Conservation (phyloP, 2,888 invertebrate genomes). For the Volucella inflata region DNA sequence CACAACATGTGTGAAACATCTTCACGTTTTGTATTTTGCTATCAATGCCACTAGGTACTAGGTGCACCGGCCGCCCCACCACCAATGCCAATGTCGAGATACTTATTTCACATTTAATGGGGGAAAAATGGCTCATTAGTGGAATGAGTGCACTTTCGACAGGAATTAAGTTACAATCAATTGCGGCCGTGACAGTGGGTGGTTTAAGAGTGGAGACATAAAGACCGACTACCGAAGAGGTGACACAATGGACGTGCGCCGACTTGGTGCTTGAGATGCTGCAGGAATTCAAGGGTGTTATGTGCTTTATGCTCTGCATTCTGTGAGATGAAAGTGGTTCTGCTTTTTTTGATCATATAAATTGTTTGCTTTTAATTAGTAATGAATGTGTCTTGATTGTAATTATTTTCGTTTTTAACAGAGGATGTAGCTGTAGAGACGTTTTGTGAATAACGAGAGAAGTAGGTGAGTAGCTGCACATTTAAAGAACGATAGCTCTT, state of each 20-base stretch:
- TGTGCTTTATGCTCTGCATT: background rate
- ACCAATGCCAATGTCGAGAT: conserved; percentile 32
- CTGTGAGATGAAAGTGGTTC: conserved; percentile 49
- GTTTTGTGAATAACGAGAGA: conserved; percentile 2
- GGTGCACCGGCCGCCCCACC: background rate
- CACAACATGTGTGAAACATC: conserved; percentile 72
- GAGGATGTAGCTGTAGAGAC: background rate
- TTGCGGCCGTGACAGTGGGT: conserved; percentile 74
- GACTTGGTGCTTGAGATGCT: background rate
- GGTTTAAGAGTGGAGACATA: conserved; percentile 29
- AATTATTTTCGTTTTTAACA: conserved; percentile 24
- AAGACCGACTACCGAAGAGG: conserved; percentile 22
- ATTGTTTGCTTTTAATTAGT: conserved; percentile 74
- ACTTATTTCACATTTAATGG: conserved; percentile 75
- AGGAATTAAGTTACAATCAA: conserved; percentile 75
- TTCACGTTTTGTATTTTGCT: conserved; percentile 56
- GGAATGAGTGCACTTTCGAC: conserved; percentile 75
- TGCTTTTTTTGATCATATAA: conserved; percentile 48
- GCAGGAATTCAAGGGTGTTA: background rate
- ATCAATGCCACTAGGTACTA: background rate
- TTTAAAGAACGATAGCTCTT: too few species aligned
- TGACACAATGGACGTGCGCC: conserved; percentile 49
- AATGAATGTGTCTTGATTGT: conserved; percentile 53
- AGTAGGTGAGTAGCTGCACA: too few species aligned
- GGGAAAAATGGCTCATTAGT: conserved; percentile 75